These are phyloP conservation scores for Oscheius myriophilus DNA, from an alignment of 2,888 invertebrate genomes.

Conservation along the genomic window DNA sequence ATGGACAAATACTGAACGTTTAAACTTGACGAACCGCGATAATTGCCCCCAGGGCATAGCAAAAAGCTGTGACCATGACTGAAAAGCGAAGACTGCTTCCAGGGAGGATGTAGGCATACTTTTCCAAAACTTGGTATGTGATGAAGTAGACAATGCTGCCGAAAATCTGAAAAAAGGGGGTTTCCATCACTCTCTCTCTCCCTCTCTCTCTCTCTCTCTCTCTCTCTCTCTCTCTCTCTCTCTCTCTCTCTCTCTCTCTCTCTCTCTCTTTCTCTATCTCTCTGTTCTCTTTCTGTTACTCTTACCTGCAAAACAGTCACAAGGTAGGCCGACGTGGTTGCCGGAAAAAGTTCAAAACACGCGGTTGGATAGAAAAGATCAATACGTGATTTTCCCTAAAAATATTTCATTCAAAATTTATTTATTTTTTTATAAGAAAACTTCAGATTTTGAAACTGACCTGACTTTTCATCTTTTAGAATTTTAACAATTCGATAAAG, in stretches of 20 bases:
- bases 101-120: conserved; percentile 5
- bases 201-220: too few species aligned
- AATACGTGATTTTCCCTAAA: conserved; percentile 15
- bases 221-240: not conserved
- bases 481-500: too few species aligned
- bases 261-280: not conserved
- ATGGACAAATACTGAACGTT: not conserved
- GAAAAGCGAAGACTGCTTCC: conserved; percentile 22
- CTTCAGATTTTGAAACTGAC: too few species aligned
- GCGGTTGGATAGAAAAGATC: conserved; percentile 30
- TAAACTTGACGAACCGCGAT: too few species aligned
- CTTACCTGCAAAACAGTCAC: conserved; percentile 26
- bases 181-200: not conserved
- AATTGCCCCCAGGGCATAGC: conserved; percentile 16
- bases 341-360: conserved; percentile 28
- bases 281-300: not conserved
- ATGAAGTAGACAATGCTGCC: conserved; percentile 24
- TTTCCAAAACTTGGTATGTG: conserved; percentile 12
- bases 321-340: conserved; percentile 22
- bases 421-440: too few species aligned
- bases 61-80: conserved; percentile 4
- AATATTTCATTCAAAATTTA: not conserved
- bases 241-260: not conserved
- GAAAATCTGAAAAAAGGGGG: conserved; percentile 8
- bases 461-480: too few species aligned